Base-by-base conservation (phyloP, 2,113 vertebrate genomes). In the Chloropsis hardwickii region DNA sequence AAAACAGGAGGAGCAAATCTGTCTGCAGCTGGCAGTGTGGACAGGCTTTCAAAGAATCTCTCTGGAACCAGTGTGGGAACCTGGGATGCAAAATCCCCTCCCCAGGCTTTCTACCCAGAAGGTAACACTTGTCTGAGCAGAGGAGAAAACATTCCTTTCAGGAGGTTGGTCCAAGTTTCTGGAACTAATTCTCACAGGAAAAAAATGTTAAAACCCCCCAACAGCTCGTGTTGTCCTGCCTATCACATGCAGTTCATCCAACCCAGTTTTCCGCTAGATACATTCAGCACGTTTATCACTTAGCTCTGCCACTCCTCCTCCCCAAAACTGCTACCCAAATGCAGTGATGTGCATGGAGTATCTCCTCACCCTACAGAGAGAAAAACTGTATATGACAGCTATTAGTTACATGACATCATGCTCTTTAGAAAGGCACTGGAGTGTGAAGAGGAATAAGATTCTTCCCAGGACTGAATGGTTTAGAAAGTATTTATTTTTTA, bases 171-270 rank as follows among this genome's bases (percentile, higher is more conserved):
- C 90, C 87, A 95, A 95, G 74, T 91, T 94, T 96, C 94, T 95
- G 95, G 89, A 95, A 94, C 47, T 85, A 94, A 96, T 95, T 92
- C 87, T 94, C 81, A 88, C 70, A 95, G 95, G 85, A 96, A 95
- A 91, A 90, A 95, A 66, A 87, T 2, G 3, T 54, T 86, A 60
- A 82, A 79, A 66, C 6, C 3, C 13, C 0, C 2, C 10, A 57
- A 33, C 18, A 47, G 44, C 54, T 29, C 1, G 0, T 88, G 67
- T 90, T 93, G 88, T 81, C 64, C 83, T 77, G 88, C 69, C 87
- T 90, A 90, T 95, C 85, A 73, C 39, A 70, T 28, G 51, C 39
- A 0, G 1, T 83, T 92, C 42, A 44, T 20, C 71, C 15, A 2
- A 70, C 71, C 76, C 47, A 25, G 53, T 95, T 87, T 94, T 92